phyloP scores from a whole-genome alignment of 1,140 invertebrate genomes.

The Thrips palmi region DNA sequence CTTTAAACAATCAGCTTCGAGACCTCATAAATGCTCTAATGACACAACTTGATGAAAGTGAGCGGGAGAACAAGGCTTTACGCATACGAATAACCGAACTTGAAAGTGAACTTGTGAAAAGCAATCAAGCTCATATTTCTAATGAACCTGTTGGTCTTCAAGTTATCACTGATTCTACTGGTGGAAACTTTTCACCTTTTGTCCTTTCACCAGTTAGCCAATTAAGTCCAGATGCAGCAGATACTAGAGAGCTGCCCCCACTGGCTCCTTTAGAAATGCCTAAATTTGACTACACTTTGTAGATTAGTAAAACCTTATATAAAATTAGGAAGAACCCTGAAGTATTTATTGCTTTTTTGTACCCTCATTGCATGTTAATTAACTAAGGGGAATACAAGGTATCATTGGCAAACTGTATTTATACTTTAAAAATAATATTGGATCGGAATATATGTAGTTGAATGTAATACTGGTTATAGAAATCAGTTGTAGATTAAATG shows the following conservation, averaged over 20 bases:
- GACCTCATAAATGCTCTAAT: conserved; percentile 32
- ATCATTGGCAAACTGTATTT: no score
- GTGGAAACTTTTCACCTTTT: conserved; percentile 22
- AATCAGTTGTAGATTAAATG: no score
- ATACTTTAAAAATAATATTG: no score
- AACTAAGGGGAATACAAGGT: no score
- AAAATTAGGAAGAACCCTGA: no score
- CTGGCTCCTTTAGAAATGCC: conserved; percentile 35
- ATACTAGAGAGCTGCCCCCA: conserved; percentile 24
- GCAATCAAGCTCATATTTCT: conserved; percentile 17
- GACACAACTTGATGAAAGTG: conserved; percentile 34
- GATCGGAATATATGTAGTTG: no score
- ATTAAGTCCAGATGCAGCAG: conserved; percentile 22
- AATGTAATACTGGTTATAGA: no score
- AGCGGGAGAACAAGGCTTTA: conserved; percentile 30
- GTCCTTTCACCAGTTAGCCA: conserved; percentile 24
- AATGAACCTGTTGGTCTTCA: conserved; percentile 16
- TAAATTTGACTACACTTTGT: conserved; percentile 31
- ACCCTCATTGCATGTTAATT: no score
- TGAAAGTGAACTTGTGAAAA: conserved; percentile 21
- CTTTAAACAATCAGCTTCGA: conserved; percentile 15
- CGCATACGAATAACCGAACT: conserved; percentile 22
- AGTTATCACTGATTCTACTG: conserved; percentile 21
- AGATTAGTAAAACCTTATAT: no score
- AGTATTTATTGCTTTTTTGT: no score